Base-by-base conservation (phyloP, 2,113 vertebrate genomes). In the Ploceus nigricollis region DNA sequence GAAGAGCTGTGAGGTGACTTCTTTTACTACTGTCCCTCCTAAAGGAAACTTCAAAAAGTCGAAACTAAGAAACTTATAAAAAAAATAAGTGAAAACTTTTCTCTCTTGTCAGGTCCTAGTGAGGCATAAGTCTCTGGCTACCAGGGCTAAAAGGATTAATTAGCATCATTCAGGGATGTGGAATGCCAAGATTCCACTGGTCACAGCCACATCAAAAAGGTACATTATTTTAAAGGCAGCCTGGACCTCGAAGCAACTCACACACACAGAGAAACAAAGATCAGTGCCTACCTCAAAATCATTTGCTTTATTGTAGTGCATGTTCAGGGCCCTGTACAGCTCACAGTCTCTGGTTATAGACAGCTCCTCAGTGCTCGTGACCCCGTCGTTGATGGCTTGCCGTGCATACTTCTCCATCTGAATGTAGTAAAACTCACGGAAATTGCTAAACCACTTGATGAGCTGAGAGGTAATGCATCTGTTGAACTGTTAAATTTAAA, bases 401-500 rank as follows among this genome's bases (percentile, higher is more conserved):
- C 99, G 98, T 0, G 99, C 99, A 21, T 99, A 99, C 98, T 99
- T 99, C 98, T 99, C 99, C 99, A 99, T 99, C 98, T 99, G 99
- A 98, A 99, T 99, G 98, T 99, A 99, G 99, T 99, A 99, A 98
- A 99, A 99, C 98, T 99, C 99, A 69, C 99, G 98, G 98, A 99
- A 99, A 98, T 99, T 99, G 98, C 99, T 99, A 98, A 99, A 99
- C 99, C 99, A 99, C 98, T 99, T 99, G 98, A 99, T 99, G 98
- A 99, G 98, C 98, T 99, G 99, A 96, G 99, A 99, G 96, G 99
- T 99, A 98, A 99, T 99, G 98, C 99, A 99, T 98, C 99, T 99
- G 98, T 99, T 99, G 97, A 99, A 99, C 99, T 99, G 99, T 93
- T 97, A 97, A 96, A 98, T 97, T 96, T 97, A 98, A 95, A 95